Evolutionary conservation across 1,140 invertebrate genomes (phyloP), one percentile per base, ranked within the genome.

Genomic region (Cydia splendana): DNA sequence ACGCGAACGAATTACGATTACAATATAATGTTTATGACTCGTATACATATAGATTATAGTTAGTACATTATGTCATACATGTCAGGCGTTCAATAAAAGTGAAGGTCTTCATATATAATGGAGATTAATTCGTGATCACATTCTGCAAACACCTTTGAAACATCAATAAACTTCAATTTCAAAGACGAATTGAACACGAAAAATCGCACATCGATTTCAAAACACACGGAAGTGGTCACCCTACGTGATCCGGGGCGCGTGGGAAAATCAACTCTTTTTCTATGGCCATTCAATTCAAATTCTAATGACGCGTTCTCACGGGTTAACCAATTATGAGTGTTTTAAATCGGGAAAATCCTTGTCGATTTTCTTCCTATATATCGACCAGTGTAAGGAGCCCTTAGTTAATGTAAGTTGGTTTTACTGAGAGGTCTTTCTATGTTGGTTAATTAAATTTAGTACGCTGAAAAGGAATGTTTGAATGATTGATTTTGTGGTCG

Each of bases 301-400:
- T 71, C n/a, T 10, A n/a, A 42, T 38, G 67, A 71, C 30, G 15
- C 30, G 67, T 71, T 71, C 67, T 71, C 67, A 71, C 67, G 67
- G 34, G 67, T 71, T 71, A 71, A 30, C 30, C 30, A 38, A 67
- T 67, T 67, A 67, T 62, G 10, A 67, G 67, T 71, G 38, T 69
- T 69, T 69, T 15, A 42, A 71, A 71, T 42, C 67, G 67, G 30
- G 67, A 71, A 71, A 71, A 71, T 71, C 67, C 67, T 71, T 71
- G 34, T 71, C 67, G 15, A 71, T 71, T 71, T 71, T 71, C 67
- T 71, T 71, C 67, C 67, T 42, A 62, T 12, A 62, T 5, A n/a
- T 20, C n/a, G 67, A 18, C 67, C 67, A 71, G 67, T 42, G n/a
- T 20, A 42, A 18, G 4, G 67, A 20, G 6, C 67, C 18, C n/a